phyloP scores from a whole-genome alignment of 2,113 vertebrate genomes.

The Lophochroa leadbeateri region DNA sequence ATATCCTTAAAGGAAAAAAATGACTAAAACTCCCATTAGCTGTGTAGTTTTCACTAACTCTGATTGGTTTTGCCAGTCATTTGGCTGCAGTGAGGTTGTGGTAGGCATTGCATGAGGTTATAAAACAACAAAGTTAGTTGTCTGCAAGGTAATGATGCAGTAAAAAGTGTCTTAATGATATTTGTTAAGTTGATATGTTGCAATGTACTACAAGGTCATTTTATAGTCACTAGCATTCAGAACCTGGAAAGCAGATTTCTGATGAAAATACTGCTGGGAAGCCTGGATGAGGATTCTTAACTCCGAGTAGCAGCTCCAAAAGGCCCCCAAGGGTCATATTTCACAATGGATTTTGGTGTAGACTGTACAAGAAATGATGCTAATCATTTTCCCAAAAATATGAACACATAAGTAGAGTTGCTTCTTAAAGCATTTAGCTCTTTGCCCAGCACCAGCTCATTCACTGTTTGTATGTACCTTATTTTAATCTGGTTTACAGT shows the following conservation, averaged over 20 bases:
- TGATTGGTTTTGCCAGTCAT: accelerated
- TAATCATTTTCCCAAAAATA: not conserved
- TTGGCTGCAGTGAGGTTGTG: not conserved
- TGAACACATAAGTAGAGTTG: not conserved
- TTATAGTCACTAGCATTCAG: not conserved
- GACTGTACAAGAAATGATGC: not conserved
- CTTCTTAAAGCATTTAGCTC: not conserved
- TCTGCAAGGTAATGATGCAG: not conserved
- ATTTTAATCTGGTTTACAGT: not conserved
- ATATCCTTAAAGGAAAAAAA: not conserved
- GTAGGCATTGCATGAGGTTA: not conserved
- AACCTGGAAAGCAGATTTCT: not conserved
- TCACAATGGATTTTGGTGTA: not conserved
- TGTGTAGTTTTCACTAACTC: not conserved
- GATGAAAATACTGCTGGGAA: not conserved
- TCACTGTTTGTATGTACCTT: not conserved
- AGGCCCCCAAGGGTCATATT: accelerated
- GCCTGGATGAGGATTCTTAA: not conserved
- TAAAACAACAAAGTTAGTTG: not conserved
- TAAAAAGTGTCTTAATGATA: not conserved
- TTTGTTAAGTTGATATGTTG: not conserved
- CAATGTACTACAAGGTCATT: not conserved
- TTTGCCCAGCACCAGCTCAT: not conserved
- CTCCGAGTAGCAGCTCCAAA: not conserved
- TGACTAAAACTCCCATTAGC: not conserved